Conservation (phyloP, 2,797 vertebrate genomes). For the Malurus leucopterus region DNA sequence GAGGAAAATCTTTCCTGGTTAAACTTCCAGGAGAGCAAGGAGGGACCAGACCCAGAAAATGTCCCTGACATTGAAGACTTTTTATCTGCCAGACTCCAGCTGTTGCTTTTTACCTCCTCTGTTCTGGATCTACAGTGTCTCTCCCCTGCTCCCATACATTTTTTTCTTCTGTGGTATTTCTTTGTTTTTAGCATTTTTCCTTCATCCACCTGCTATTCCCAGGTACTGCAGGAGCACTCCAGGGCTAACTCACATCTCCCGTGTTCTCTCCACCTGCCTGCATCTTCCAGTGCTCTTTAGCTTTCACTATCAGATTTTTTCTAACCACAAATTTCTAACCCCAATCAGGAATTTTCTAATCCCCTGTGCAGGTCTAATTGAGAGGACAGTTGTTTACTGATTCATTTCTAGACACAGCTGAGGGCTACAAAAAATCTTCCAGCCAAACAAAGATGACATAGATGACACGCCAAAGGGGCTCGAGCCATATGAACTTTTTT, state of each 20-base stretch:
- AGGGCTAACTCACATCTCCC: background rate
- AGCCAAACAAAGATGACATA: background rate
- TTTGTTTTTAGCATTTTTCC: background rate
- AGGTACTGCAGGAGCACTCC: background rate
- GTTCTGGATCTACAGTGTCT: background rate
- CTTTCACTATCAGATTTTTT: background rate
- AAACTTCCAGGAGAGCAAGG: background rate
- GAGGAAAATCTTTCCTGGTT: background rate
- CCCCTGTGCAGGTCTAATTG: background rate
- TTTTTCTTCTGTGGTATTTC: background rate
- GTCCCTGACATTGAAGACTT: fast-evolving
- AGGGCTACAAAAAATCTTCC: background rate
- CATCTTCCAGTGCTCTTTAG: background rate
- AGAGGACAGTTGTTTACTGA: background rate
- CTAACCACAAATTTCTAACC: background rate
- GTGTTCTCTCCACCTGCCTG: background rate
- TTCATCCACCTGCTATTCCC: background rate
- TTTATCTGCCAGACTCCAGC: background rate
- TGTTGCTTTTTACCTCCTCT: background rate
- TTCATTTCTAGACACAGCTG: background rate
- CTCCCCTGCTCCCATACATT: background rate
- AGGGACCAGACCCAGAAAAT: background rate
- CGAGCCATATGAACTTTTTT: background rate
- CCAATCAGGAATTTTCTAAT: background rate
- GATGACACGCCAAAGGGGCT: background rate